phyloP scores from a whole-genome alignment of 2,113 vertebrate species.

The Dasyurus viverrinus region DNA sequence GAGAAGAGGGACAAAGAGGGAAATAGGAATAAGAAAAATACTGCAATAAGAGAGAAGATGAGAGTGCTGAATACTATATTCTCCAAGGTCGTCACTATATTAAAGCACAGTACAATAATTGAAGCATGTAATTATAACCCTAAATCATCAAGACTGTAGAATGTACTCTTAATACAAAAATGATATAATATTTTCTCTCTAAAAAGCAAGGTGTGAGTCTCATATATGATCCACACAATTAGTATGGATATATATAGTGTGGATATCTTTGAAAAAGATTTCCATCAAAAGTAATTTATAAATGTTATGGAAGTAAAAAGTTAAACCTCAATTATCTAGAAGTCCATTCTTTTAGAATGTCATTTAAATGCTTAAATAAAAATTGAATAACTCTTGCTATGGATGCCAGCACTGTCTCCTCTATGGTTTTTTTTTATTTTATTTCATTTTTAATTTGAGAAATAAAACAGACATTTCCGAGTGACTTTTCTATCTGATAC shows the following conservation, averaged over 20 bases:
- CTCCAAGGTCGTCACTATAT: background rate
- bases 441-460: background rate
- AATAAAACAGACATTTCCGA: background rate
- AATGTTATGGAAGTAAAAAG: constrained; percentile 5
- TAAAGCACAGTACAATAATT: background rate
- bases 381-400: background rate
- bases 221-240: background rate
- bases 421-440: background rate
- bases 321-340: background rate
- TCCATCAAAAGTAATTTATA: constrained; percentile 14
- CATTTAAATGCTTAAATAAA: background rate
- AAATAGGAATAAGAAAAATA: background rate
- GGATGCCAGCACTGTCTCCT: background rate
- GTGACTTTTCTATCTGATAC: background rate
- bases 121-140: background rate
- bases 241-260: too few relatives aligned
- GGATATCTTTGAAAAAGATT: background rate
- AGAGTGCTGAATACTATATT: background rate
- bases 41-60: background rate
- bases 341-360: background rate
- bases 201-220: background rate
- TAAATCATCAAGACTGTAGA: background rate
- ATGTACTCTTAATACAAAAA: background rate
- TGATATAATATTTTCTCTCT: background rate
- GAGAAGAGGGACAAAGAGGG: background rate